These are phyloP conservation scores for Zygogramma bicolorata DNA, from an alignment of 2,888 invertebrate species.

Conservation along the genomic window DNA sequence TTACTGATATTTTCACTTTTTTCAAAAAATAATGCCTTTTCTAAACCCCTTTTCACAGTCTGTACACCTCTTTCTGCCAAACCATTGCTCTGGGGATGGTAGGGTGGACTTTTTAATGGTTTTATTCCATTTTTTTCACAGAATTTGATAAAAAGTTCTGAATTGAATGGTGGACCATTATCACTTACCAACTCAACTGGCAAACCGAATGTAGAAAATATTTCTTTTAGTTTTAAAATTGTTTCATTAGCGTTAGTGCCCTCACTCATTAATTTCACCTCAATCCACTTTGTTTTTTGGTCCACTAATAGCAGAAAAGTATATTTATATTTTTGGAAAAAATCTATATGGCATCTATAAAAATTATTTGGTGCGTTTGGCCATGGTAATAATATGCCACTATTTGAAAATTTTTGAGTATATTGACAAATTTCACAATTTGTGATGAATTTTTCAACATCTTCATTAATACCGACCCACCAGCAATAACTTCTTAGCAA, in stretches of 20 bases:
- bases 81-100: constrained; percentile 39
- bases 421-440: constrained; percentile 12
- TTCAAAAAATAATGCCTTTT: not conserved
- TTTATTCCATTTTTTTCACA: constrained; percentile 49
- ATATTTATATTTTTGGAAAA: constrained; percentile 17
- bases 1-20: not conserved
- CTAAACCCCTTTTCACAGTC: constrained; percentile 45
- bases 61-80: constrained; percentile 32
- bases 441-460: too few species aligned
- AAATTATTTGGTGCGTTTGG: constrained; percentile 25
- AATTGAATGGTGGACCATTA: constrained; percentile 49
- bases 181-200: constrained; percentile 37
- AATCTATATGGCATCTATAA: constrained; percentile 31
- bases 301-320: constrained; percentile 40
- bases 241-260: constrained; percentile 26
- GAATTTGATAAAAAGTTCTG: constrained; percentile 41
- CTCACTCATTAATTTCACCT: constrained; percentile 38
- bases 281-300: constrained; percentile 42
- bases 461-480: too few species aligned
- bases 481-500: not conserved
- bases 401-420: too few species aligned
- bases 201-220: constrained; percentile 44
- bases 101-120: constrained; percentile 41
- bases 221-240: too few species aligned
- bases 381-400: too few species aligned